These are phyloP conservation scores for Acomys russatus DNA, from an alignment of 2,797 vertebrate genomes.

Conservation along the genomic window DNA sequence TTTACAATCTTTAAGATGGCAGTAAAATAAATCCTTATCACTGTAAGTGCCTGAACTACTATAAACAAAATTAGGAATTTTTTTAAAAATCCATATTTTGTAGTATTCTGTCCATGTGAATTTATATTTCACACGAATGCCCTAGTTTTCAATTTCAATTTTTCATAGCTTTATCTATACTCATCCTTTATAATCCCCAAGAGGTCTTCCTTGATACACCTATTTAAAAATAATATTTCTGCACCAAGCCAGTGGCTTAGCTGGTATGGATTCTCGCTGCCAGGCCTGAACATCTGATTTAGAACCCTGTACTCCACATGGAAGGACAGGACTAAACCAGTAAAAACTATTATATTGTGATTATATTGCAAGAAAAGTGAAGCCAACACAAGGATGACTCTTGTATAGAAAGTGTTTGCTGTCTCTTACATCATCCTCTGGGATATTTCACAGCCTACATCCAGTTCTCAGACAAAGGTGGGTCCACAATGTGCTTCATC, in stretches of 20 bases:
- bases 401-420: background rate
- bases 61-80: background rate
- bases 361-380: background rate
- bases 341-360: background rate
- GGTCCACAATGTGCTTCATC: background rate
- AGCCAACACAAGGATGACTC: background rate
- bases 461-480: background rate
- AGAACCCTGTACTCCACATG: background rate
- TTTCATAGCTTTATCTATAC: slow-evolving; percentile 15
- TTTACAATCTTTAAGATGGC: background rate
- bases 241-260: background rate
- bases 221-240: slow-evolving; percentile 48
- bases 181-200: background rate
- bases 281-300: background rate
- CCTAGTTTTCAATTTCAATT: background rate
- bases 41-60: background rate
- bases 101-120: background rate
- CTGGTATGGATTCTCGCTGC: background rate
- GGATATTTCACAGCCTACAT: background rate
- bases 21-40: background rate
- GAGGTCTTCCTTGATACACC: background rate
- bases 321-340: background rate
- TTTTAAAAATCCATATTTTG: background rate
- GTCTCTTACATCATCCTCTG: background rate
- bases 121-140: slow-evolving; percentile 5